Percentiles rank a stretch among this genome's conserved stretches.
Evolutionary conservation across 2,888 invertebrate species (phyloP).

Genomic region (Thymelicus acteon): DNA sequence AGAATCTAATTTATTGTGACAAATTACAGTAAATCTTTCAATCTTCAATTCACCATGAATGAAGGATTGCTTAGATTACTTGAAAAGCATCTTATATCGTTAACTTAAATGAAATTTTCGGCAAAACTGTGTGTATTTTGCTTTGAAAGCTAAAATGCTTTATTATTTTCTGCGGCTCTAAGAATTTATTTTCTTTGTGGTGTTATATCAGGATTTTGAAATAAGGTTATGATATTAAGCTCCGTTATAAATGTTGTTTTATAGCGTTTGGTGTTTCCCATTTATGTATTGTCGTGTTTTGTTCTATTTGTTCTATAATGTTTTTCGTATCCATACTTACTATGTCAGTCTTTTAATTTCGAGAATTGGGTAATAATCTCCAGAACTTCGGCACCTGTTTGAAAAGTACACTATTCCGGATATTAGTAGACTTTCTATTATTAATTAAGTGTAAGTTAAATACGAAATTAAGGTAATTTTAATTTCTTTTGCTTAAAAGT

Average conservation of each 20-base stretch:
- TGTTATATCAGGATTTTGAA: neutral
- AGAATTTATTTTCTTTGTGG: neutral
- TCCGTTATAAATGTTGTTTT: too few relatives aligned
- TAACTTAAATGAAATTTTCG: neutral
- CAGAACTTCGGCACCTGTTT: too few relatives aligned
- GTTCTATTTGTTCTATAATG: too few relatives aligned
- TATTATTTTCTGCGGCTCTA: neutral
- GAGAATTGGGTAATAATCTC: too few relatives aligned
- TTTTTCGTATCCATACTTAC: neutral
- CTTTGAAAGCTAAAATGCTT: too few relatives aligned
- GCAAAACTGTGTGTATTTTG: neutral
- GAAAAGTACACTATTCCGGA: too few relatives aligned
- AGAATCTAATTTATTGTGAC: neutral
- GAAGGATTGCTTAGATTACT: neutral
- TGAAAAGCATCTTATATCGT: neutral
- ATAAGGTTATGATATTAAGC: neutral
- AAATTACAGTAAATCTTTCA: neutral
- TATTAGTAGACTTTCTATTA: too few relatives aligned
- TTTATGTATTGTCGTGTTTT: too few relatives aligned
- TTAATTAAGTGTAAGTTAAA: neutral
- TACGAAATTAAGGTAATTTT: neutral
- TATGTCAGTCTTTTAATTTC: too few relatives aligned
- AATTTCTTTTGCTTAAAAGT: constrained; percentile 9
- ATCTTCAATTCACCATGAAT: neutral
- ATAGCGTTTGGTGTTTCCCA: too few relatives aligned